These are phyloP conservation scores for Parapsyche elsis DNA, from an alignment of 1,140 invertebrate genomes.

Conservation along the genomic window DNA sequence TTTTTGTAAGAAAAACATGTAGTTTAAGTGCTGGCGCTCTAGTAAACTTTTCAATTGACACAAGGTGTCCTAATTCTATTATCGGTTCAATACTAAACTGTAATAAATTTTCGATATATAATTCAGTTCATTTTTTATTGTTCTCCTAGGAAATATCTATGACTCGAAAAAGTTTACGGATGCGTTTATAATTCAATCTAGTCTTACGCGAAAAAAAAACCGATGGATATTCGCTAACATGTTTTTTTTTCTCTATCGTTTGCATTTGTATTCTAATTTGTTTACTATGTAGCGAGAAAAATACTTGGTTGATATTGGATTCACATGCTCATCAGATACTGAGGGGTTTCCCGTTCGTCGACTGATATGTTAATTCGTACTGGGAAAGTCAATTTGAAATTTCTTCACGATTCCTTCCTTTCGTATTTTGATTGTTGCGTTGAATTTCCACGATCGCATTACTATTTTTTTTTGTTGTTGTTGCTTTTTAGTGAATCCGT, in stretches of 20 bases:
- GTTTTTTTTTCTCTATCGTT: neutral
- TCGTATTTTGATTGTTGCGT: neutral
- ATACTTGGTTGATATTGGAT: neutral
- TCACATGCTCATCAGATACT: neutral
- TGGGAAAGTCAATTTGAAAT: neutral
- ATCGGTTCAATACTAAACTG: no score
- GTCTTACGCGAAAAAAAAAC: neutral
- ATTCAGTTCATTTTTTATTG: no score
- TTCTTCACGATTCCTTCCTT: conserved; percentile 6
- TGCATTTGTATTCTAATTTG: neutral
- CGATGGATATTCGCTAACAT: neutral
- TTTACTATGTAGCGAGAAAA: no score
- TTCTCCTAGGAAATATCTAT: neutral
- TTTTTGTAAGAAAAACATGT: no score
- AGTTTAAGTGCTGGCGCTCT: no score
- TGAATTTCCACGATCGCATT: neutral
- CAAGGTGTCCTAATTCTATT: no score
- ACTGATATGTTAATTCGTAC: conserved; percentile 7
- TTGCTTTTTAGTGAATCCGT: no score
- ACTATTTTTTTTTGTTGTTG: no score
- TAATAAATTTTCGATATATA: no score
- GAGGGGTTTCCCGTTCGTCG: neutral
- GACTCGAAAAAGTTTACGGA: neutral
- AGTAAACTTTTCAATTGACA: no score
- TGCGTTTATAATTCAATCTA: neutral